Percentiles rank a stretch among this genome's conserved stretches.
Conservation (phyloP, 2,888 invertebrate genomes). For the Amphipoea oculea region DNA sequence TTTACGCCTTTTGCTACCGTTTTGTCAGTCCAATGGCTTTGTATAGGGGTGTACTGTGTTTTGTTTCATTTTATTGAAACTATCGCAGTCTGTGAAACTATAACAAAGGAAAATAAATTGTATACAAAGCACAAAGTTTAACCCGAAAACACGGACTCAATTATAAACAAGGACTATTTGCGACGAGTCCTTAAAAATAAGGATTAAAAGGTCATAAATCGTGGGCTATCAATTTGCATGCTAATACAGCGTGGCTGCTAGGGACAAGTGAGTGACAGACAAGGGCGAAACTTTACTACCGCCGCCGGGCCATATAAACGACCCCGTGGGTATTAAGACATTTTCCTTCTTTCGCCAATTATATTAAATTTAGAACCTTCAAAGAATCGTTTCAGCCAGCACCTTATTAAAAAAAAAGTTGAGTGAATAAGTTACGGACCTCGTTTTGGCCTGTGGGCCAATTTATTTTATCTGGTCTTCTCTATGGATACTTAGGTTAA, state of each 20-base stretch:
- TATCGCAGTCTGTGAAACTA: background rate
- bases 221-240: conserved; percentile 85
- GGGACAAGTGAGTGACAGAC: conserved; percentile 87
- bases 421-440: conserved; percentile 71
- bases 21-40: background rate
- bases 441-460: conserved; percentile 65
- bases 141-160: conserved; percentile 27
- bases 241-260: conserved; percentile 79
- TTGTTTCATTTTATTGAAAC: background rate
- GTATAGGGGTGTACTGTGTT: background rate
- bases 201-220: conserved; percentile 72
- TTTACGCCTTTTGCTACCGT: background rate
- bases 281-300: conserved; percentile 78
- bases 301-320: conserved; percentile 75
- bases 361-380: conserved; percentile 78
- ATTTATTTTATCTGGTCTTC: conserved; percentile 66
- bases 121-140: conserved; percentile 14
- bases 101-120: conserved; percentile 2
- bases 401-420: conserved; percentile 74
- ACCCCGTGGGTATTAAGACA: conserved; percentile 81
- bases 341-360: conserved; percentile 82
- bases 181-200: conserved; percentile 47
- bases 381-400: conserved; percentile 68
- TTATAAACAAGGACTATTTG: conserved; percentile 34
- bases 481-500: conserved; percentile 36